phyloP scores from a whole-genome alignment of 2,797 vertebrate genomes.

The Heliangelus exortis region DNA sequence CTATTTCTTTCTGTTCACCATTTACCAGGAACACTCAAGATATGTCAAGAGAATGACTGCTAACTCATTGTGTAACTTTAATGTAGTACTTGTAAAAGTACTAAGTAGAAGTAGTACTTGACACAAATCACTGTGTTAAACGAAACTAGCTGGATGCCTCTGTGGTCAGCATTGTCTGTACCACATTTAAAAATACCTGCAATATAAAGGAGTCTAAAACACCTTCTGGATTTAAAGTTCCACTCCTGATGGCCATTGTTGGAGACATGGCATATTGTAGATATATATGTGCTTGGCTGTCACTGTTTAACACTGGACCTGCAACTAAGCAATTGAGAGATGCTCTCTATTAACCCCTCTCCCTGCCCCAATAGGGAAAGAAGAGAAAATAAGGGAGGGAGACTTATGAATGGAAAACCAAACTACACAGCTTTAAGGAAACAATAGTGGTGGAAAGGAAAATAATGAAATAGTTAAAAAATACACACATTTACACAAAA shows the following conservation, averaged over 20 bases:
- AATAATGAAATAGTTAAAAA: too few species aligned
- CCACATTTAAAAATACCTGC: not conserved
- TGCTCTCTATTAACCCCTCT: too few species aligned
- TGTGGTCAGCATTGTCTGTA: not conserved
- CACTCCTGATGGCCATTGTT: not conserved
- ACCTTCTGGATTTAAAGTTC: not conserved
- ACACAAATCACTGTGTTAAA: not conserved
- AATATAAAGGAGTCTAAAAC: not conserved
- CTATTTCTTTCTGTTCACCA: not conserved
- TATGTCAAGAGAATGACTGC: not conserved
- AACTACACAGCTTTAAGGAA: too few species aligned
- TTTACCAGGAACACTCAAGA: not conserved
- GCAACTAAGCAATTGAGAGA: too few species aligned
- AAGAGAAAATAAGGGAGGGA: too few species aligned
- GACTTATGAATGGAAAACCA: too few species aligned
- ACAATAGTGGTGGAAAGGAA: too few species aligned
- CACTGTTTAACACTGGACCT: too few species aligned
- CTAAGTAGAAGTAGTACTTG: not conserved
- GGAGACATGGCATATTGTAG: not conserved
- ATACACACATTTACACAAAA: too few species aligned
- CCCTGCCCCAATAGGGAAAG: too few species aligned
- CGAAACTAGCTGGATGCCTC: not conserved
- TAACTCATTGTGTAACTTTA: not conserved
- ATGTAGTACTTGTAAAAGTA: not conserved
- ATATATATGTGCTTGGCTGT: accelerated